Base-by-base conservation (phyloP, 2,113 vertebrate genomes). In the Porphyrio hochstetteri region DNA sequence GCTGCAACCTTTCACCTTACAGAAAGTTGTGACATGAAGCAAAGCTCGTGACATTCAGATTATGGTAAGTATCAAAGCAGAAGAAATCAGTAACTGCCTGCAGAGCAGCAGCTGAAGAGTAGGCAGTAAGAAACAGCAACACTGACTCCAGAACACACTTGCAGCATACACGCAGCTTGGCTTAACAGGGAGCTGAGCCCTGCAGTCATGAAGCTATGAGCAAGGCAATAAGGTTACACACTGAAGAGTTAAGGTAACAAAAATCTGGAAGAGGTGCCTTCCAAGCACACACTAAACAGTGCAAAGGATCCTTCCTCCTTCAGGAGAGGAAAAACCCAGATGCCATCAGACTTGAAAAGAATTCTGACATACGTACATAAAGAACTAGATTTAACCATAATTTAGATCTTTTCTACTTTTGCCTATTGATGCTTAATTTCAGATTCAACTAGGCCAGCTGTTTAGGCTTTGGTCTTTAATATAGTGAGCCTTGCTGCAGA, bases 401-500 rank as follows among this genome's bases (percentile, higher is more conserved):
- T 36, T 87, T 19, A 50, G 19, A 17, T 69, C 19, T 69, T 50
- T 67, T 25, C 60, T 35, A 8, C 25, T 75, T 72, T 48, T 4
- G 3, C 36, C 29, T 68, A 36, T 20, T 71, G 52, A 67, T 56
- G 20, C n/a, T 78, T 40, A 79, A 36, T 56, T 86, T 35, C 44
- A 57, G 78, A 57, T n/a, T 69, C 60, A 86, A 19, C 27, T 14
- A 78, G 33, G 44, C 29, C 16, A 4, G 2, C 59, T 78, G 21
- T 40, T 61, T 18, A 79, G 60, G 77, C 36, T 74, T 82, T 82
- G 55, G 48, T 74, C 71, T 40, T 78, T 46, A 68, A 36, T 25
- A 20, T 0, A 63, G 11, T 4, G 3, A 63, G n/a, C 65, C 35
- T 72, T 42, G 63, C 0, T 19, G 60, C 55, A 59, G n/a, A 69